phyloP scores from a whole-genome alignment of 1,140 invertebrate genomes.

The Drosophila nigrodunni region DNA sequence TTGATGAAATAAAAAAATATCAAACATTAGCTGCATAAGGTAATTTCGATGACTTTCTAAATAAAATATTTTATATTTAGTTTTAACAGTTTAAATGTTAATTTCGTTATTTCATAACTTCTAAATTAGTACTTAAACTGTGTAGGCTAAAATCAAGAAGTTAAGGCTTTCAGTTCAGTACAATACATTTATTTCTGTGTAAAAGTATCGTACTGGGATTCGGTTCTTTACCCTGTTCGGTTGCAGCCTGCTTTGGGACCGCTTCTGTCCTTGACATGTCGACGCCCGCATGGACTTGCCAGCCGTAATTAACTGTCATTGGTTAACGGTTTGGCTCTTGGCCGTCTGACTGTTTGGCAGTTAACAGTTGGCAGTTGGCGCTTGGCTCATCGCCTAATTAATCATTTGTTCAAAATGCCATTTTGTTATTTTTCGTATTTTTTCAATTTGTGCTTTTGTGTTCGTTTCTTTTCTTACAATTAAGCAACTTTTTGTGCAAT shows the following conservation, averaged over 20 bases:
- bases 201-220: slow-evolving; percentile 1
- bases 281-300: slow-evolving; percentile 35
- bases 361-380: slow-evolving; percentile 17
- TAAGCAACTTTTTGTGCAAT: slow-evolving; percentile 64
- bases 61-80: too few species aligned
- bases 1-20: too few species aligned
- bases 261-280: slow-evolving; percentile 40
- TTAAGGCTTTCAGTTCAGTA: too few species aligned
- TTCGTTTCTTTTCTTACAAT: slow-evolving; percentile 49
- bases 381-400: slow-evolving; percentile 67
- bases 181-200: too few species aligned
- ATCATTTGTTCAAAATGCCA: slow-evolving; percentile 62
- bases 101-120: too few species aligned
- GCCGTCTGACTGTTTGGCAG: neutral
- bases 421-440: slow-evolving; percentile 43
- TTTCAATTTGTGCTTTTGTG: neutral
- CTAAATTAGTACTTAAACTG: too few species aligned
- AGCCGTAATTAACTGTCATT: slow-evolving; percentile 59
- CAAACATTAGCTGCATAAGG: too few species aligned
- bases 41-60: too few species aligned
- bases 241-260: slow-evolving; percentile 7
- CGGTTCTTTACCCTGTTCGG: neutral
- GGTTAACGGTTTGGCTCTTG: slow-evolving; percentile 27
- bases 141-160: too few species aligned
- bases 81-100: too few species aligned